Conservation (phyloP, 1,140 invertebrate genomes). For the Calephelis virginiensis region DNA sequence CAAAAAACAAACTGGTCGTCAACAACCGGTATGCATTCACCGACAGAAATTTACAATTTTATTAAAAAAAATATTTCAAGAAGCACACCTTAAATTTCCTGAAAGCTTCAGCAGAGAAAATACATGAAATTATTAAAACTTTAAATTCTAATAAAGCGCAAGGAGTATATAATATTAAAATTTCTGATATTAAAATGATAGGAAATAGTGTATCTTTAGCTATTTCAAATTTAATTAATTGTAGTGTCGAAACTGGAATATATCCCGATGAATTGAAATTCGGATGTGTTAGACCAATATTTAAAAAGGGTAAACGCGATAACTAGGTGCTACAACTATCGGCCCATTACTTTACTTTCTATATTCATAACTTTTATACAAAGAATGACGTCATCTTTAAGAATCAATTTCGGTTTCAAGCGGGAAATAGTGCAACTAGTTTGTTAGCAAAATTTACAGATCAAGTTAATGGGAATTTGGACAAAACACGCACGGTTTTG, state of each 20-base stretch:
- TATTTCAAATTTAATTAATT: conserved; percentile 34
- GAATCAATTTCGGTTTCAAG: conserved; percentile 29
- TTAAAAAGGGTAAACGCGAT: too few relatives aligned
- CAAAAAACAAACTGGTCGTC: conserved; percentile 29
- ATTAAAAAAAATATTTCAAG: conserved; percentile 27
- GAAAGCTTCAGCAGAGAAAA: conserved; percentile 28
- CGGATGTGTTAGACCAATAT: too few relatives aligned
- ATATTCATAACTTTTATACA: conserved; percentile 37
- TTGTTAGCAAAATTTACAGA: too few relatives aligned
- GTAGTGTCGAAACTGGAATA: conserved; percentile 24
- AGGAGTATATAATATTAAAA: conserved; percentile 30
- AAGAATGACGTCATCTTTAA: conserved; percentile 29
- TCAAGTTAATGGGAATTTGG: conserved; percentile 22
- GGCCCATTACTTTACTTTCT: too few relatives aligned
- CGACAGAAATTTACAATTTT: conserved; percentile 29
- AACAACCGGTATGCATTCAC: conserved; percentile 18
- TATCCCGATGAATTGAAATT: conserved; percentile 34
- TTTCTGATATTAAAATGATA: conserved; percentile 30
- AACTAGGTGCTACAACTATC: too few relatives aligned
- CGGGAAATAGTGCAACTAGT: too few relatives aligned
- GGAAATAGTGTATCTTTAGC: conserved; percentile 16
- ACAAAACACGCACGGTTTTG: conserved; percentile 24
- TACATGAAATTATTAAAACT: conserved; percentile 1
- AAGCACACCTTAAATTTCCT: conserved; percentile 33
- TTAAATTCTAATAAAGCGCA: conserved; percentile 36